Conservation (phyloP, 2,888 invertebrate species). For the Eupithecia abbreviata region DNA sequence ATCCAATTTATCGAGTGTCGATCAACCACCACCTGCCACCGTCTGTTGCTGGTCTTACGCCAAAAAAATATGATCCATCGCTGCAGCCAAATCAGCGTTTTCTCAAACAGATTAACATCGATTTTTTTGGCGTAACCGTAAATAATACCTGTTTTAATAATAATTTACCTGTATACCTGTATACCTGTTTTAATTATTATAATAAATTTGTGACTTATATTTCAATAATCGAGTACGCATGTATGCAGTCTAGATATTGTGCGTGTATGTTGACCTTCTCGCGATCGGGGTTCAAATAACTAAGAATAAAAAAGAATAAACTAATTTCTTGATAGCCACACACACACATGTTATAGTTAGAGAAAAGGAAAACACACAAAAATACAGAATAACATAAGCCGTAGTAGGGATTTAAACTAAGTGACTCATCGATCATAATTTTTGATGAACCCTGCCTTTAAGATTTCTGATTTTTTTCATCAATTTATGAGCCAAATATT, state of each 20-base stretch:
- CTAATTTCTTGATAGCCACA: too few species aligned
- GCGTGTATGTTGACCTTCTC: neutral
- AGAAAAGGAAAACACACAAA: too few species aligned
- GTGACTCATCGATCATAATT: neutral
- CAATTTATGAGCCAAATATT: neutral
- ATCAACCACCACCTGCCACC: constrained; percentile 59
- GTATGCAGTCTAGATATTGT: neutral
- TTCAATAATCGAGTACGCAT: neutral
- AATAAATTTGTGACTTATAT: too few species aligned
- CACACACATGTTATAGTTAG: too few species aligned
- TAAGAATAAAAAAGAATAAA: neutral
- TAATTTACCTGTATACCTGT: too few species aligned
- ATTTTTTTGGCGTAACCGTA: constrained; percentile 41
- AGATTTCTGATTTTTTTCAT: neutral
- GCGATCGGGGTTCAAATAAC: neutral
- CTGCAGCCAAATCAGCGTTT: constrained; percentile 44
- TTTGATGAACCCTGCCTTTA: neutral
- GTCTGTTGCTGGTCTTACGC: constrained; percentile 54
- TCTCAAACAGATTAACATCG: constrained; percentile 39
- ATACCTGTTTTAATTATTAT: neutral
- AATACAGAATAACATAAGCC: too few species aligned
- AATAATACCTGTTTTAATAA: neutral
- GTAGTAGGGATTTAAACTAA: too few species aligned
- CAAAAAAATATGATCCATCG: constrained; percentile 51
- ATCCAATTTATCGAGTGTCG: constrained; percentile 63